phyloP scores from a whole-genome alignment of 2,888 invertebrate species.

The Nasonovia ribisnigri region DNA sequence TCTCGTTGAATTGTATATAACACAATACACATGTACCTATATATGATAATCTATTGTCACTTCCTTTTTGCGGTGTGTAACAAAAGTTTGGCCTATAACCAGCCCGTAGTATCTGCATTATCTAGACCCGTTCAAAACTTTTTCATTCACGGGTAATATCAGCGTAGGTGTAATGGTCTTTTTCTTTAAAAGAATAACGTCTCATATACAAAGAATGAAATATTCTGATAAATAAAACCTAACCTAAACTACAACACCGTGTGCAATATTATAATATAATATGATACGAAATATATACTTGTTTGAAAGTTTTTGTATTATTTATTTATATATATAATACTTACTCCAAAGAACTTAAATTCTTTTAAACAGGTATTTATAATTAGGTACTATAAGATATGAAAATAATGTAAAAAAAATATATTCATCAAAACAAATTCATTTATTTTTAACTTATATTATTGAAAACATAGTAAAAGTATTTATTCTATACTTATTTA shows the following conservation, averaged over 20 bases:
- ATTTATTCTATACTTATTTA: too few relatives aligned
- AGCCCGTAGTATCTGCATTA: not conserved
- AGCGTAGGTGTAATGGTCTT: not conserved
- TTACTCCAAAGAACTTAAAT: not conserved
- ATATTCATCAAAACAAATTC: too few relatives aligned
- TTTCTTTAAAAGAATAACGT: slow-evolving; percentile 2
- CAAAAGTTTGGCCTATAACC: slow-evolving; percentile 1
- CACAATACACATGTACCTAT: not conserved
- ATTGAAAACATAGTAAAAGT: too few relatives aligned
- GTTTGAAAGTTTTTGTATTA: too few relatives aligned
- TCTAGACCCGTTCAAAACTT: not conserved
- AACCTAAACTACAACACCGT: not conserved
- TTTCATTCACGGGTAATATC: not conserved
- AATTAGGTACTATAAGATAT: not conserved
- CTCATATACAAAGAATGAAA: not conserved
- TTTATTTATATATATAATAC: too few relatives aligned
- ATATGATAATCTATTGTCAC: slow-evolving; percentile 6
- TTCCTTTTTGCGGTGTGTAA: not conserved
- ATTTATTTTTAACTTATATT: too few relatives aligned
- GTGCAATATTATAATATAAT: not conserved
- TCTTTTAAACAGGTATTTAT: not conserved
- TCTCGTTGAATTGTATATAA: not conserved
- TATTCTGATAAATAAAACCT: not conserved
- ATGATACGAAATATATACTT: not conserved
- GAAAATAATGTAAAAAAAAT: not conserved